Conservation (phyloP, 2,113 vertebrate species). For the Chrysemys picta region DNA sequence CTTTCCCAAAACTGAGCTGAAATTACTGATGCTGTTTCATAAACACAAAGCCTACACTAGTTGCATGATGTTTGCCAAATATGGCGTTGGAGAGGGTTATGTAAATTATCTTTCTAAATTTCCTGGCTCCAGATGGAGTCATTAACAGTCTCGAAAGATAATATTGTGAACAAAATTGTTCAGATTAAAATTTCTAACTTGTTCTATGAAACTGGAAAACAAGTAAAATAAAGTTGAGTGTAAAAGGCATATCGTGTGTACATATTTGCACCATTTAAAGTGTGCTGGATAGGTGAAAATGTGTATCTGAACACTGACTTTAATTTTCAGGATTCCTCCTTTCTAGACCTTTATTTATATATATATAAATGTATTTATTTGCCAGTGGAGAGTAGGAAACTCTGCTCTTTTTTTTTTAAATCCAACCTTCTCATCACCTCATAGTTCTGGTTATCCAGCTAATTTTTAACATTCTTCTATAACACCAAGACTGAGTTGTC, state of each 20-base stretch:
- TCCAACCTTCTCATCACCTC: background rate
- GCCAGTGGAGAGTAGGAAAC: background rate
- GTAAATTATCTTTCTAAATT: background rate
- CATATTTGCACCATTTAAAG: background rate
- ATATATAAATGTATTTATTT: too few species aligned
- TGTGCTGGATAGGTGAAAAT: background rate
- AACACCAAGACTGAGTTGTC: background rate
- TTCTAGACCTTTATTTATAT: background rate
- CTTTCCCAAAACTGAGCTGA: background rate
- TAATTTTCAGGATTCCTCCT: too few species aligned
- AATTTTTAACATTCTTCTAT: background rate
- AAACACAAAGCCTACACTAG: background rate
- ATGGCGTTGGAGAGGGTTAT: background rate
- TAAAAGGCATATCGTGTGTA: background rate
- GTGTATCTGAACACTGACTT: background rate
- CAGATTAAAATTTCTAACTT: background rate
- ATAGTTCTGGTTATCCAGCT: background rate
- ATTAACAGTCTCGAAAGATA: background rate
- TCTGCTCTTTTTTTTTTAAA: background rate
- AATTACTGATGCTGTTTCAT: fast-evolving
- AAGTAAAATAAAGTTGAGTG: background rate
- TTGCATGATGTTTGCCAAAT: fast-evolving
- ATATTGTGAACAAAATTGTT: background rate
- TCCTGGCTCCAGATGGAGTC: background rate
- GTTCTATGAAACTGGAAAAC: background rate